Evolutionary conservation across 2,888 invertebrate genomes (phyloP).

Genomic region (Lottia gigantea): DNA sequence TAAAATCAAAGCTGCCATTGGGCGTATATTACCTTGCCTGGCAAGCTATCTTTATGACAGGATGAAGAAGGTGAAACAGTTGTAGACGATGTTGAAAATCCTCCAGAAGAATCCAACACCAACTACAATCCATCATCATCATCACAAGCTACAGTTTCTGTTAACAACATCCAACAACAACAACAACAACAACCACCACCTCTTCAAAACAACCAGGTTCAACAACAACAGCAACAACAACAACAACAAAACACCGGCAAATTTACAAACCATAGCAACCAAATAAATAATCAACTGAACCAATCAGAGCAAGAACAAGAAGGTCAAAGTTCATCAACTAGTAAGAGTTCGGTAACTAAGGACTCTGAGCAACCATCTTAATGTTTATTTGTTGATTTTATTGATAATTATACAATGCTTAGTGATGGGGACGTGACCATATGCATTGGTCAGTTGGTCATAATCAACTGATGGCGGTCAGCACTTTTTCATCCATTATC

Average conservation of each 20-base stretch:
- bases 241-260: constrained; percentile 12
- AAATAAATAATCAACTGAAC: constrained; percentile 55
- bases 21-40: too few species aligned
- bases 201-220: constrained; percentile 55
- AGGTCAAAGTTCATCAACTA: constrained; percentile 11
- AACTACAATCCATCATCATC: constrained; percentile 40
- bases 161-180: constrained; percentile 35
- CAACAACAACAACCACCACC: constrained; percentile 27
- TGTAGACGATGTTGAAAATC: constrained; percentile 52
- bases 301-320: constrained; percentile 29
- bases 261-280: constrained; percentile 42
- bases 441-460: too few species aligned
- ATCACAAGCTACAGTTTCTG: constrained; percentile 24
- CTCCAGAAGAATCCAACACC: constrained; percentile 54
- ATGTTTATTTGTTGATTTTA: too few species aligned
- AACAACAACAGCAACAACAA: constrained; percentile 31
- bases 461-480: too few species aligned
- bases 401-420: too few species aligned
- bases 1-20: too few species aligned
- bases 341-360: constrained; percentile 21
- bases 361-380: constrained; percentile 7
- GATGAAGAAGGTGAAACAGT: constrained; percentile 52
- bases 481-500: too few species aligned
- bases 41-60: constrained; percentile 23
- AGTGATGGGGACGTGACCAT: too few species aligned